Base-by-base conservation (phyloP, 2,113 vertebrate species). In the Trichomycterus rosablanca region DNA sequence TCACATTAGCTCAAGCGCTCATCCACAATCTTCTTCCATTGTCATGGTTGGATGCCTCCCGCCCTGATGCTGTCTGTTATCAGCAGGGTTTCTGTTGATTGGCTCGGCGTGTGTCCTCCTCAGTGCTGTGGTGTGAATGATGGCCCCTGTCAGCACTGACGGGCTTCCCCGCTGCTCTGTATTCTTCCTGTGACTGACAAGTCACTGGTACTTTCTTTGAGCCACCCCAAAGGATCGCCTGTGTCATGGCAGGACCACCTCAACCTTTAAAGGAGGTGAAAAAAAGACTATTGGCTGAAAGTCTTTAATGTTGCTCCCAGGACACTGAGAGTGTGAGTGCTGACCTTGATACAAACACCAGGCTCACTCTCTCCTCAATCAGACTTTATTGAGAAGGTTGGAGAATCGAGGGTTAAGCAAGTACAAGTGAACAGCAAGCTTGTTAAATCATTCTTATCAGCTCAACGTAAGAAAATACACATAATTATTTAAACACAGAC, bases 181-280 rank as follows among this genome's bases (percentile, higher is more conserved):
- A 66, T 71, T 76, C 65, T 73, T 71, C 64, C 44, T n/a, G 32
- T 76, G 74, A 76, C 52, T 76, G 74, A 76, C 74, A 74, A n/a
- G 71, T 52, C 39, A 70, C 65, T 69, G 60, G 67, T 70, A 59
- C 63, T 64, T 70, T 67, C 71, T 56, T 42, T 50, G 70, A 64
- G 57, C 61, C 45, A 55, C 54, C 62, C 66, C 43, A 63, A 66
- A 71, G 45, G 58, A 62, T 57, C 59, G 67, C 58, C 60, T 69
- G 67, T 64, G 54, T 63, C 67, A 74, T 62, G 57, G 51, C 71
- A 59, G 66, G 56, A 46, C 57, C 66, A 53, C 74, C 70, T 62
- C 54, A 22, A 50, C 73, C 59, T 64, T 37, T 19, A 35, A 50
- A 48, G 48, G 42, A 56, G 35, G 20, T 37, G 40, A 37, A 52